Percentiles rank a stretch among this genome's conserved stretches.
phyloP scores from a whole-genome alignment of 1,140 invertebrate species.

The Cheumatopsyche charites region DNA sequence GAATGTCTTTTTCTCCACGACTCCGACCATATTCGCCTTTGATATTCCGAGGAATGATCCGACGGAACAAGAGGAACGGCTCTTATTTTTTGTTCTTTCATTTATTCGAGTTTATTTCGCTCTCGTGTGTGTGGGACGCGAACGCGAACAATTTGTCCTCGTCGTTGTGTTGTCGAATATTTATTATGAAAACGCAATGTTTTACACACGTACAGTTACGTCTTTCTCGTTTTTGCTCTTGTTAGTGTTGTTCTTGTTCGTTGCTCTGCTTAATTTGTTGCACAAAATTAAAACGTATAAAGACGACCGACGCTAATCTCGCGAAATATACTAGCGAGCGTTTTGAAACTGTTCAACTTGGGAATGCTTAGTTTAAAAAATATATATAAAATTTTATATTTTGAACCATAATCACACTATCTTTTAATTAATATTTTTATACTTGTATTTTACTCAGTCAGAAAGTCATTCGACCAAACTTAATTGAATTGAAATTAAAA shows the following conservation, averaged over 20 bases:
- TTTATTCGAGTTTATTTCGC: neutral
- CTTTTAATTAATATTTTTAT: too few species aligned
- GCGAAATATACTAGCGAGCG: neutral
- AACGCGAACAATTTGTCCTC: conserved; percentile 9
- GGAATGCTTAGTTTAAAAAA: neutral
- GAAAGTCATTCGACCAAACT: too few species aligned
- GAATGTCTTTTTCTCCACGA: conserved; percentile 35
- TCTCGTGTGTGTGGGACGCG: too few species aligned
- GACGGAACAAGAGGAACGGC: neutral
- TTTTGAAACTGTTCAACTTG: conserved; percentile 2
- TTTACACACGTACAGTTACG: neutral
- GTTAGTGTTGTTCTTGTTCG: too few species aligned
- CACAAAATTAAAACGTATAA: conserved; percentile 25
- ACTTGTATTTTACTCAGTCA: too few species aligned
- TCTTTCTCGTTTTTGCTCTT: neutral
- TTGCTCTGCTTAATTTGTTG: conserved; percentile 16
- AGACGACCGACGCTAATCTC: conserved; percentile 6
- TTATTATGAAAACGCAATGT: conserved; percentile 13
- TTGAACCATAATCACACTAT: too few species aligned
- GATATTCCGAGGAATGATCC: conserved; percentile 17
- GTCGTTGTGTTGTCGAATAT: neutral
- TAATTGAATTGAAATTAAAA: too few species aligned
- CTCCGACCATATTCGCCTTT: conserved; percentile 10
- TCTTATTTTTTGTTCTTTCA: neutral
- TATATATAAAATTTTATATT: neutral